Base-by-base conservation (phyloP, 2,797 vertebrate genomes). In the Xyrichtys novacula region DNA sequence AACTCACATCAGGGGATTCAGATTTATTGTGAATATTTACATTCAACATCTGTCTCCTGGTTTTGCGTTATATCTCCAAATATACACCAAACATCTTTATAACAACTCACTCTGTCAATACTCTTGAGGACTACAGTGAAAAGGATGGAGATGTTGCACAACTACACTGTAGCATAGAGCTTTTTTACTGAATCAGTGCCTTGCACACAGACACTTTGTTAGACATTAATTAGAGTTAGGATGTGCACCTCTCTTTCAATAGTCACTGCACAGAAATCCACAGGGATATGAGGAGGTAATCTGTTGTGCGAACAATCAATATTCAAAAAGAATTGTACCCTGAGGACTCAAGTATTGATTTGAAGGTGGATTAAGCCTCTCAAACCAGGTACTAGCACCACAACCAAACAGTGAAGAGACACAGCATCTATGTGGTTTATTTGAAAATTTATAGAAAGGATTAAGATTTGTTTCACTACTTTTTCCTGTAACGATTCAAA, bases 301-400 rank as follows among this genome's bases (percentile, higher is more conserved):
- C 38, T 48, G 31, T 32, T 25, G 15, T 42, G 6, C 17, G 39
- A 59, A 55, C 38, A 71, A 57, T 74, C 67, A 58, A 68, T 74
- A 10, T 17, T 28, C 6, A 56, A 76, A 34, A 57, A 17, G 10
- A n/a, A 72, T 26, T 50, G 52, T 0, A 64, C 68, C 66, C 32
- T 0, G 19, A 44, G 70, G 82, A 78, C 47, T 48, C 2, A 1
- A 19, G 34, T 26, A 77, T 70, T 58, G 79, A 83, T 64, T 74
- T 19, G 44, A 28, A 12, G 17, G n/a, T 32, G 73, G 39, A 38
- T 14, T 25, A 39, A 40, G 22, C 32, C 28, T 67, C 29, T 12
- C 5, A 53, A 62, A 32, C 36, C 36, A 73, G 1, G 14, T 3
- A 2, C 10, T 10, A 25, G 4, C 59, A 12, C 32, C 14, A 12